Evolutionary conservation across 2,888 invertebrate genomes (phyloP).

Genomic region (Drosophila prostipennis): DNA sequence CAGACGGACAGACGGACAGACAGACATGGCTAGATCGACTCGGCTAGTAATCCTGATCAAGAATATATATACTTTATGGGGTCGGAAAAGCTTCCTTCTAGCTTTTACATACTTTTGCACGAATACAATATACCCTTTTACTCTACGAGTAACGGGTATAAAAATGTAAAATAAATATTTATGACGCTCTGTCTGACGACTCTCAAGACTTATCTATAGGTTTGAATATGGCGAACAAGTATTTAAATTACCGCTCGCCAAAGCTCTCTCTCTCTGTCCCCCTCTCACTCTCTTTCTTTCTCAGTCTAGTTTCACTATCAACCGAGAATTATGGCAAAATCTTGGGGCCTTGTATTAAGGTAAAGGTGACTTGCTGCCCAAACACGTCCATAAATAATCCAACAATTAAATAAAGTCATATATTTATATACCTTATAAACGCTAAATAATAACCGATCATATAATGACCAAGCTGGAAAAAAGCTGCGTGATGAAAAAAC

Average conservation of each 20-base stretch:
- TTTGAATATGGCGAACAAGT: constrained; percentile 26
- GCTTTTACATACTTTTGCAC: too few relatives aligned
- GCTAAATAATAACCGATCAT: constrained; percentile 44
- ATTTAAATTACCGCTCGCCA: constrained; percentile 52
- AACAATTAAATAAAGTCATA: constrained; percentile 23
- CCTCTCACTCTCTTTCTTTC: constrained; percentile 3
- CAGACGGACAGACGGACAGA: too few relatives aligned
- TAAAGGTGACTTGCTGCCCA: constrained; percentile 52
- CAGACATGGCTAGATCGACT: too few relatives aligned
- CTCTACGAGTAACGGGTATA: too few relatives aligned
- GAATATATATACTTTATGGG: too few relatives aligned
- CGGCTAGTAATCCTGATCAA: too few relatives aligned
- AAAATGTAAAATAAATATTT: constrained; percentile 63
- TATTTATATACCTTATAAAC: constrained; percentile 40
- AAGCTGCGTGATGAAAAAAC: constrained; percentile 14
- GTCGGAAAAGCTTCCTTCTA: too few relatives aligned
- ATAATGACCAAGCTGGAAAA: constrained; percentile 43
- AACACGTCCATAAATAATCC: constrained; percentile 40
- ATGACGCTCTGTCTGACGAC: constrained; percentile 66
- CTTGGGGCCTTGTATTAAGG: constrained; percentile 31
- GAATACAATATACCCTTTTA: too few relatives aligned
- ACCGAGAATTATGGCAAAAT: constrained; percentile 30
- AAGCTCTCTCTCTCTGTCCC: constrained; percentile 16
- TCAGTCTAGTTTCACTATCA: constrained; percentile 45
- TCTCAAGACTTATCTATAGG: constrained; percentile 58